Evolutionary conservation across 2,888 invertebrate species (phyloP).

Genomic region (Conchocele bisecta): DNA sequence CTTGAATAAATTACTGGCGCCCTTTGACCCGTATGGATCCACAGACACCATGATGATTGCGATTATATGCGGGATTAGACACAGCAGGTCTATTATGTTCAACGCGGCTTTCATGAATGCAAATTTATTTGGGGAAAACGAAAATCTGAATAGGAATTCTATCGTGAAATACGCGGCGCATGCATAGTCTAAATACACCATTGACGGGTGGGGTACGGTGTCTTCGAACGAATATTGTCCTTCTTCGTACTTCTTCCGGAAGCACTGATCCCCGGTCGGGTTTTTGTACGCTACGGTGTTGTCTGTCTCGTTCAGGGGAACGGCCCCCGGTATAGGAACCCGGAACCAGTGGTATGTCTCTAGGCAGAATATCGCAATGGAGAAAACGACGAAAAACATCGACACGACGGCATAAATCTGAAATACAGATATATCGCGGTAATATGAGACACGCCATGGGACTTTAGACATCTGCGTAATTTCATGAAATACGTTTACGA

Average conservation of each 20-base stretch:
- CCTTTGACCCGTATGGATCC: conserved; percentile 63
- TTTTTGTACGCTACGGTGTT: conserved; percentile 44
- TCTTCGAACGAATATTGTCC: conserved; percentile 57
- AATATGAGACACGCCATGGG: too few relatives aligned
- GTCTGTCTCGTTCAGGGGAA: conserved; percentile 46
- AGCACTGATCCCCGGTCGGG: conserved; percentile 60
- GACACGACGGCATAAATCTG: conserved; percentile 79
- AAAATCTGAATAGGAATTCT: conserved; percentile 72
- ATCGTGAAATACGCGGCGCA: conserved; percentile 77
- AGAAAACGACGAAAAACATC: conserved; percentile 80
- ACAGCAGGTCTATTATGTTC: conserved; percentile 80
- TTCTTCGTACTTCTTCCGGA: conserved; percentile 39
- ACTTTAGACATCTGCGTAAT: too few relatives aligned
- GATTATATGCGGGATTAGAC: conserved; percentile 78
- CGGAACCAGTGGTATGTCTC: conserved; percentile 80
- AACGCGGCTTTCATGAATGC: conserved; percentile 73
- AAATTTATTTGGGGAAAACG: conserved; percentile 72
- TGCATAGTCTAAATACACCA: conserved; percentile 76
- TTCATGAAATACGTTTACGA: too few relatives aligned
- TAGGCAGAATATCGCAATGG: conserved; percentile 79
- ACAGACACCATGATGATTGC: conserved; percentile 75
- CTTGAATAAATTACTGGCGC: conserved; percentile 70
- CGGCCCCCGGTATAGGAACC: conserved; percentile 64
- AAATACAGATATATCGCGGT: conserved; percentile 13
- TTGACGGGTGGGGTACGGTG: conserved; percentile 73